Conservation (phyloP, 2,888 invertebrate species). For the Acleris literana region DNA sequence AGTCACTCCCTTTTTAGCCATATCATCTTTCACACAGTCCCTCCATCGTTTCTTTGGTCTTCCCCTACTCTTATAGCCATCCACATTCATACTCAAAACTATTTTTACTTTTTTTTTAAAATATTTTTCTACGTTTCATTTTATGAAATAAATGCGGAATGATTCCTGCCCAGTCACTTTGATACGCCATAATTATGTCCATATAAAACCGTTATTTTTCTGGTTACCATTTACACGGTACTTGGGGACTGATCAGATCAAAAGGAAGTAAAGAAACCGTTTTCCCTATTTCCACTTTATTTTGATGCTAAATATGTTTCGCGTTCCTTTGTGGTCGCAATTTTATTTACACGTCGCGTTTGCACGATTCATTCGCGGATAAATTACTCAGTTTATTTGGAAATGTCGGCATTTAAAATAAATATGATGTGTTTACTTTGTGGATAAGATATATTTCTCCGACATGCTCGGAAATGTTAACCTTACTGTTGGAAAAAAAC, state of each 20-base stretch:
- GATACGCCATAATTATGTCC: background rate
- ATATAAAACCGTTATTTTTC: background rate
- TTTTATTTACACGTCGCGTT: conserved; percentile 11
- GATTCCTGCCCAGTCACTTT: background rate
- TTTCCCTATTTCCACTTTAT: conserved; percentile 8
- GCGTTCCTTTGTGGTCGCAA: background rate
- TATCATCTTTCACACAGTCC: too few relatives aligned
- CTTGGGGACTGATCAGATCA: conserved; percentile 16
- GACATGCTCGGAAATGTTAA: too few relatives aligned
- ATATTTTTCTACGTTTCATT: too few relatives aligned
- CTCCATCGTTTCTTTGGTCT: too few relatives aligned
- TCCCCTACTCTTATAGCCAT: too few relatives aligned
- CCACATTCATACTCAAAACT: too few relatives aligned
- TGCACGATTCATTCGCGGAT: background rate
- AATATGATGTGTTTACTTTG: too few relatives aligned
- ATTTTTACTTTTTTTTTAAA: too few relatives aligned
- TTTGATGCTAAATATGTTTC: conserved; percentile 13
- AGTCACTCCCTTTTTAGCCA: too few relatives aligned
- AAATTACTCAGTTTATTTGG: conserved; percentile 13
- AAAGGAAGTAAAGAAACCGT: conserved; percentile 3
- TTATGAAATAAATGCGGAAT: too few relatives aligned
- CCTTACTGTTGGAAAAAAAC: too few relatives aligned
- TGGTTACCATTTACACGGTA: conserved; percentile 1
- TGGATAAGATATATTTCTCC: too few relatives aligned
- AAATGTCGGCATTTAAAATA: background rate